A percentile compares a stretch with the other conserved stretches of the same genome.
Evolutionary conservation across 1,140 invertebrate genomes (phyloP).

Genomic region (Pseudomyrmex sp.): DNA sequence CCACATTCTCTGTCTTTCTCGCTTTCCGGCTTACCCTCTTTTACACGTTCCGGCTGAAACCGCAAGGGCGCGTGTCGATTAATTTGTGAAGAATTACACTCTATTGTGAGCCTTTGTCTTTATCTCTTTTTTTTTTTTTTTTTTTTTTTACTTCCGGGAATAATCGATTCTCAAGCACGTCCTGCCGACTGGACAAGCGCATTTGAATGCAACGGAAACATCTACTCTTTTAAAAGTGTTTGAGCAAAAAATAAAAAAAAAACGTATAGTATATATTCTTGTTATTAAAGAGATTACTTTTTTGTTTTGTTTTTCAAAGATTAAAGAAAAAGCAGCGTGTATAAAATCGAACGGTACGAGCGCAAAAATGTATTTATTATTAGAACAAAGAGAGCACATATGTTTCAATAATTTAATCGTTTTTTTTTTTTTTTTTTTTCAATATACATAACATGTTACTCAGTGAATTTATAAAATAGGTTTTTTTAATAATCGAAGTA

Average conservation of each 20-base stretch:
- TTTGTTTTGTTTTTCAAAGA: too few species aligned
- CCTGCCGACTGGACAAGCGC: neutral
- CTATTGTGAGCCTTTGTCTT: slow-evolving; percentile 36
- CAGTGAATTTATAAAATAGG: neutral
- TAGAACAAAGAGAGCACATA: too few species aligned
- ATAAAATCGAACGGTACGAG: too few species aligned
- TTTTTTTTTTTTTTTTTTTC: neutral
- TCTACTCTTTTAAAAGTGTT: neutral
- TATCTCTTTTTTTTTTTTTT: slow-evolving; percentile 1
- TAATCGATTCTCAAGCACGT: slow-evolving; percentile 56
- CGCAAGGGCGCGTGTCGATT: slow-evolving; percentile 59
- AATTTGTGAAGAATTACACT: slow-evolving; percentile 70
- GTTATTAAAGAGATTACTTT: too few species aligned
- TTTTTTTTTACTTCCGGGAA: neutral
- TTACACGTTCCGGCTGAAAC: slow-evolving; percentile 58
- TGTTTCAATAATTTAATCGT: too few species aligned
- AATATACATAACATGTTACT: neutral
- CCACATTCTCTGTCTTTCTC: slow-evolving; percentile 41
- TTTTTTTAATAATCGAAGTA: neutral
- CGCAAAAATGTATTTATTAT: too few species aligned
- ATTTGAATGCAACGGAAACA: slow-evolving; percentile 27
- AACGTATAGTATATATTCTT: too few species aligned
- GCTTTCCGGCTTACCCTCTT: slow-evolving; percentile 17
- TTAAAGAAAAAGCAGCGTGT: too few species aligned
- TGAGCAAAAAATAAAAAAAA: too few species aligned